Evolutionary conservation across 2,888 invertebrate species (phyloP).

Genomic region (Drosophila fulvimacula): DNA sequence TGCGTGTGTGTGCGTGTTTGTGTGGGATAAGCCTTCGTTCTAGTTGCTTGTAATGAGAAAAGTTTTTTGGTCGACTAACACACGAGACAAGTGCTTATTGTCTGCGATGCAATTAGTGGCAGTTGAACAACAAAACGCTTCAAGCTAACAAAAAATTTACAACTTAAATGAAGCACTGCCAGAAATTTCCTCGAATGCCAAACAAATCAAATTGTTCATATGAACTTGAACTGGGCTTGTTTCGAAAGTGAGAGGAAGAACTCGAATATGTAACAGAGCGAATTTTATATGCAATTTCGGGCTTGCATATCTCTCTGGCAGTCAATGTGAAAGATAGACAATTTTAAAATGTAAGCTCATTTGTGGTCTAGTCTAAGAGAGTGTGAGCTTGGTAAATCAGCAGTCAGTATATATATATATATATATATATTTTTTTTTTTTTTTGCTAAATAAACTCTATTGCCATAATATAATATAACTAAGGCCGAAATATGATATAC

Average conservation of each 20-base stretch:
- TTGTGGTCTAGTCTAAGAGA: too few species aligned
- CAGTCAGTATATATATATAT: too few species aligned
- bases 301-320: not conserved
- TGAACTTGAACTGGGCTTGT: not conserved
- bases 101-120: slow-evolving; percentile 54
- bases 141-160: slow-evolving; percentile 18
- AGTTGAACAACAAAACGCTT: slow-evolving; percentile 28
- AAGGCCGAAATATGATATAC: too few species aligned
- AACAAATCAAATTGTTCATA: slow-evolving; percentile 7
- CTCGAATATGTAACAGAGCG: too few species aligned
- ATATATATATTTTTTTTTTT: too few species aligned
- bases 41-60: slow-evolving; percentile 67
- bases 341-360: too few species aligned
- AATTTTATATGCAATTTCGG: not conserved
- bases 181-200: not conserved
- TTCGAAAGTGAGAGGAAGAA: not conserved
- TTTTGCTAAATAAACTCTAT: too few species aligned
- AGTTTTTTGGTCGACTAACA: slow-evolving; percentile 57
- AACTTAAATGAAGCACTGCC: slow-evolving; percentile 10
- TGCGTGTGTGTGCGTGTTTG: slow-evolving; percentile 8
- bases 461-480: too few species aligned
- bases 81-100: slow-evolving; percentile 55
- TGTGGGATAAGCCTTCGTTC: slow-evolving; percentile 29
- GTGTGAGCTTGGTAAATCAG: too few species aligned
- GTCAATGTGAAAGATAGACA: too few species aligned